phyloP scores from a whole-genome alignment of 1,140 invertebrate species.

The Lepidotrigona ventralis region DNA sequence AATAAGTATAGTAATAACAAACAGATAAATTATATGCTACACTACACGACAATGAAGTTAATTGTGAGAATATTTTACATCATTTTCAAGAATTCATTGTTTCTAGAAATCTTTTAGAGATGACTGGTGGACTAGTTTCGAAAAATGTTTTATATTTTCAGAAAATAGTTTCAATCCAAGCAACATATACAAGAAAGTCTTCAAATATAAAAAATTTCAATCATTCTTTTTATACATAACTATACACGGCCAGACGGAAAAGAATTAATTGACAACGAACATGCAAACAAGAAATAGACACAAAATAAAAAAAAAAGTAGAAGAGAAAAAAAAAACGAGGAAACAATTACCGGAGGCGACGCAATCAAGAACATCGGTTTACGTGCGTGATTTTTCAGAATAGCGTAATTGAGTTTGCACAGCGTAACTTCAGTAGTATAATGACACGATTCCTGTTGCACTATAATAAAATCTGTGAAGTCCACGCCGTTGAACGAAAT shows the following conservation, averaged over 20 bases:
- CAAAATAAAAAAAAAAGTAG: too few relatives aligned
- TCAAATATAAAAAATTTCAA: background rate
- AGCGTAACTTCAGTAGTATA: background rate
- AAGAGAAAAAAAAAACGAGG: background rate
- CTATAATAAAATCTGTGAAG: too few relatives aligned
- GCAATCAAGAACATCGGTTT: too few relatives aligned
- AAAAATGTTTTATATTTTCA: too few relatives aligned
- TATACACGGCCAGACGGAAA: too few relatives aligned
- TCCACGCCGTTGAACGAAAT: background rate
- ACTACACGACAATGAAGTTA: background rate
- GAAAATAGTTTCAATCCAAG: background rate
- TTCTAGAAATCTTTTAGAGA: too few relatives aligned
- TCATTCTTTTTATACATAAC: background rate
- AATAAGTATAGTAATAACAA: background rate
- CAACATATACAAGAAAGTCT: background rate
- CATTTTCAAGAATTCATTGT: background rate
- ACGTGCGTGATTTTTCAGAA: background rate
- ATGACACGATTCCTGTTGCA: background rate
- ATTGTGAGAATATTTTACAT: background rate
- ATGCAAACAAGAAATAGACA: too few relatives aligned
- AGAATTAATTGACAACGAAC: too few relatives aligned
- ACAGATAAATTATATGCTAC: background rate
- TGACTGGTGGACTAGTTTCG: too few relatives aligned
- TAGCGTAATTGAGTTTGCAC: background rate
- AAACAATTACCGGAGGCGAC: background rate